Evolutionary conservation across 2,797 vertebrate genomes (phyloP).

Genomic region (Hydrophis major): DNA sequence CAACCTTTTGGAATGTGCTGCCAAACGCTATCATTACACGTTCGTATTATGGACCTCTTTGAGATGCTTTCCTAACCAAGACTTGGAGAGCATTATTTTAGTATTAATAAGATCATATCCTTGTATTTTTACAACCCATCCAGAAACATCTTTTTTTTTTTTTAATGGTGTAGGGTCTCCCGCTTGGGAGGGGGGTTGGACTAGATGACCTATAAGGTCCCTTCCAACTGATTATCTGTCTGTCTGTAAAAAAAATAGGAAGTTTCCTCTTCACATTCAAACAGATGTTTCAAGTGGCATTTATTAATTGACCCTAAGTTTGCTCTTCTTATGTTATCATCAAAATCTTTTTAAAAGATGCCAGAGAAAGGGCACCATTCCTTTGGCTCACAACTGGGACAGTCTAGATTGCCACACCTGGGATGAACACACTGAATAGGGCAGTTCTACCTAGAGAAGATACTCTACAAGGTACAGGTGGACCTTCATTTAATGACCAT

Average conservation of each 20-base stretch:
- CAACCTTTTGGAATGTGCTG: not conserved
- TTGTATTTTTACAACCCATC: not conserved
- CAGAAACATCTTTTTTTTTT: not conserved
- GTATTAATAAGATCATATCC: not conserved
- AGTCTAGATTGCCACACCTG: not conserved
- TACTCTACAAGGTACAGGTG: not conserved
- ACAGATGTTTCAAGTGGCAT: not conserved
- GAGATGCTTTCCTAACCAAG: not conserved
- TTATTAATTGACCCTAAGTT: not conserved
- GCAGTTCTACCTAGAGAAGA: not conserved
- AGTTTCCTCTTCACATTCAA: not conserved
- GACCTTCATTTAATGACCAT: not conserved
- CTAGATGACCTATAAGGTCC: too few species aligned
- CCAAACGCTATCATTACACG: not conserved
- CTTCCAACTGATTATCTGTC: too few species aligned
- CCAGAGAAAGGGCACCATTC: not conserved
- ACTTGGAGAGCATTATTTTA: not conserved
- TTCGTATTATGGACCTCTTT: not conserved
- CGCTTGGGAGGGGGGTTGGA: too few species aligned
- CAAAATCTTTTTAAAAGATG: not conserved
- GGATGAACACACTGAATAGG: not conserved
- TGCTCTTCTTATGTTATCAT: not conserved
- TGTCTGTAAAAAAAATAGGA: not conserved
- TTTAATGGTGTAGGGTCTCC: too few species aligned
- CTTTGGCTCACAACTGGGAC: not conserved